These are phyloP conservation scores for Idaea straminata DNA, from an alignment of 2,888 invertebrate species.

Conservation along the genomic window DNA sequence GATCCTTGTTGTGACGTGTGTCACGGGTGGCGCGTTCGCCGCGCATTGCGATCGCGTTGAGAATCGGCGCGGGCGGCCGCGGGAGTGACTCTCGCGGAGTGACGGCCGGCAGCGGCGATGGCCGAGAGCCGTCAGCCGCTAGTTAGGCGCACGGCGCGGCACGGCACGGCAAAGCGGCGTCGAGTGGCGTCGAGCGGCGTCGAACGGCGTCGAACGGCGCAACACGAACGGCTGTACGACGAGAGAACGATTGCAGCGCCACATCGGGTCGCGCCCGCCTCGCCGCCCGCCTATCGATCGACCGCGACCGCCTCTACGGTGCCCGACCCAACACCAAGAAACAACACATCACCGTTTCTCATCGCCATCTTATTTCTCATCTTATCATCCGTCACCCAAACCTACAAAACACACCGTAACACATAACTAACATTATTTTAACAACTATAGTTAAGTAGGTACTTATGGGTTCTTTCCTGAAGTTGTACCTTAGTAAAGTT, in stretches of 20 bases:
- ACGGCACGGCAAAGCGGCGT: not conserved
- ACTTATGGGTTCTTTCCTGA: too few relatives aligned
- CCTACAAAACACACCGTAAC: not conserved
- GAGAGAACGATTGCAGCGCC: conserved; percentile 58
- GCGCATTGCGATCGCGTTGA: conserved; percentile 70
- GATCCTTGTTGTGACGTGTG: conserved; percentile 81
- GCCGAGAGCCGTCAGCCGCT: conserved; percentile 20
- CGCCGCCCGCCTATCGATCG: conserved; percentile 65
- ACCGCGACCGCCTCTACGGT: conserved; percentile 44
- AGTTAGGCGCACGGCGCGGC: conserved; percentile 24
- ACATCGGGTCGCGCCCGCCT: conserved; percentile 33
- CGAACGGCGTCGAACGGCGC: not conserved
- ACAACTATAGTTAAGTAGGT: too few relatives aligned
- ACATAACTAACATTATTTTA: too few relatives aligned
- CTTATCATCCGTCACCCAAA: not conserved
- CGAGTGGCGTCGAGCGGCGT: not conserved
- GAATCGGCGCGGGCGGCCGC: conserved; percentile 56
- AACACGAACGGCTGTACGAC: not conserved
- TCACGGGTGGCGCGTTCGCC: conserved; percentile 73
- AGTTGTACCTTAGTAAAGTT: too few relatives aligned
- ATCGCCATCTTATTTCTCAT: not conserved
- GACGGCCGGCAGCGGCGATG: conserved; percentile 27
- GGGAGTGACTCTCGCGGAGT: conserved; percentile 42
- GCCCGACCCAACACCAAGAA: conserved; percentile 34
- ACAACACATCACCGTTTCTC: not conserved